These are phyloP conservation scores for Pristionchus fissidentatus DNA, from an alignment of 2,888 invertebrate genomes.

Conservation along the genomic window DNA sequence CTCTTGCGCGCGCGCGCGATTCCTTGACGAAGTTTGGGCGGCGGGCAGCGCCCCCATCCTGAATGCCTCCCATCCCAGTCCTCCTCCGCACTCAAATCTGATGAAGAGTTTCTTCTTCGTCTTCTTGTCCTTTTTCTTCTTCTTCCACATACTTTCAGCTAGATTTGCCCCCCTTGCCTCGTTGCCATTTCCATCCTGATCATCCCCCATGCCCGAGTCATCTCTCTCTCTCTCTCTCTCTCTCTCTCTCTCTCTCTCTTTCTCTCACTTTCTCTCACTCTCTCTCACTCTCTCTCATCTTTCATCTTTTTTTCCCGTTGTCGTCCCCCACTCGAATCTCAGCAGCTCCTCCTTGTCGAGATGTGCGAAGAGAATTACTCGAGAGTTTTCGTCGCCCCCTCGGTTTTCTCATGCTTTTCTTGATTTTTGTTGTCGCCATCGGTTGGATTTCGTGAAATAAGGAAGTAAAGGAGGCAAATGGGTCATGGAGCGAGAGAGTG, in stretches of 20 bases:
- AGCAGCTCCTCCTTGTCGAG: neutral
- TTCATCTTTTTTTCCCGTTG: neutral
- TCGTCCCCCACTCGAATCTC: constrained; percentile 19
- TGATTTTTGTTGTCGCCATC: too few species aligned
- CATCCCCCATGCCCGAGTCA: neutral
- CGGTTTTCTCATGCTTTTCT: too few species aligned
- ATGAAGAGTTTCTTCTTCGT: neutral
- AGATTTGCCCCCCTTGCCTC: neutral
- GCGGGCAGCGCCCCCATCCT: neutral
- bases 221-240: constrained; percentile 9
- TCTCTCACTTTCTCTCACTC: neutral
- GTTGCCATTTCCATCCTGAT: neutral
- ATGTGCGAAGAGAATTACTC: constrained; percentile 1
- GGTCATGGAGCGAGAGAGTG: too few species aligned
- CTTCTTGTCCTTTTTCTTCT: neutral
- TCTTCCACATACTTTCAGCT: neutral
- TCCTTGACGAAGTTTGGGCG: too few species aligned
- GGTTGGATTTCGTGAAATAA: too few species aligned
- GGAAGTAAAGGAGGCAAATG: too few species aligned
- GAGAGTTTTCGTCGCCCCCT: neutral
- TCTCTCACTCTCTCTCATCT: constrained; percentile 2
- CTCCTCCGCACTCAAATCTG: neutral
- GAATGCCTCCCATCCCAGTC: neutral
- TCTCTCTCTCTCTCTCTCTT: constrained; percentile 37
- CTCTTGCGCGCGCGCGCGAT: neutral